Evolutionary conservation across 1,140 invertebrate species (phyloP).

Genomic region (Drosophila oshimai): DNA sequence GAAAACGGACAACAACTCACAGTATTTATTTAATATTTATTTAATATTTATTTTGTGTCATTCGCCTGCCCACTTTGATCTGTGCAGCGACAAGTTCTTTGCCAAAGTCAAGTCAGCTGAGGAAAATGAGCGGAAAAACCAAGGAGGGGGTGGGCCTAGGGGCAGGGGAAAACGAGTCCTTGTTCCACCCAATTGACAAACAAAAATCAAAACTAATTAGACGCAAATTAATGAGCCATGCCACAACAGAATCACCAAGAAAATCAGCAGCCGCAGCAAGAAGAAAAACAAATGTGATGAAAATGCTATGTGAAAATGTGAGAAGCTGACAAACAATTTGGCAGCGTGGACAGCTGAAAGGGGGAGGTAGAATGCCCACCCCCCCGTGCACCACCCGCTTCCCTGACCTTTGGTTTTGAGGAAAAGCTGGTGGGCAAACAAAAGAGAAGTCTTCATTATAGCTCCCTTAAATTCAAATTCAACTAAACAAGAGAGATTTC

Average conservation of each 20-base stretch:
- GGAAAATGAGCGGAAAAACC: conserved; percentile 28
- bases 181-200: conserved; percentile 47
- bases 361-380: neutral
- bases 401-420: conserved; percentile 19
- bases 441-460: neutral
- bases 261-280: conserved; percentile 18
- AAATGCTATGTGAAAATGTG: conserved; percentile 74
- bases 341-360: conserved; percentile 55
- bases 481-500: neutral
- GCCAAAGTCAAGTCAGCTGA: conserved; percentile 76
- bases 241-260: conserved; percentile 27
- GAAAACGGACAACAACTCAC: conserved; percentile 9
- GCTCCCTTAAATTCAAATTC: conserved; percentile 5
- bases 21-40: conserved; percentile 42
- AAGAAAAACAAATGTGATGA: conserved; percentile 61
- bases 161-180: conserved; percentile 8
- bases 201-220: conserved; percentile 77
- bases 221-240: conserved; percentile 66
- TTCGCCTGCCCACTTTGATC: conserved; percentile 61
- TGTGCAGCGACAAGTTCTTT: conserved; percentile 70
- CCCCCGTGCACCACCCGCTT: neutral
- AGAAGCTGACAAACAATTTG: conserved; percentile 75
- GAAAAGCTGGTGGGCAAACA: conserved; percentile 3
- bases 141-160: neutral
- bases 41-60: conserved; percentile 56